Percentiles rank a stretch among this genome's conserved stretches.
Conservation (phyloP, 2,888 invertebrate species). For the Pemphredon lugubris region DNA sequence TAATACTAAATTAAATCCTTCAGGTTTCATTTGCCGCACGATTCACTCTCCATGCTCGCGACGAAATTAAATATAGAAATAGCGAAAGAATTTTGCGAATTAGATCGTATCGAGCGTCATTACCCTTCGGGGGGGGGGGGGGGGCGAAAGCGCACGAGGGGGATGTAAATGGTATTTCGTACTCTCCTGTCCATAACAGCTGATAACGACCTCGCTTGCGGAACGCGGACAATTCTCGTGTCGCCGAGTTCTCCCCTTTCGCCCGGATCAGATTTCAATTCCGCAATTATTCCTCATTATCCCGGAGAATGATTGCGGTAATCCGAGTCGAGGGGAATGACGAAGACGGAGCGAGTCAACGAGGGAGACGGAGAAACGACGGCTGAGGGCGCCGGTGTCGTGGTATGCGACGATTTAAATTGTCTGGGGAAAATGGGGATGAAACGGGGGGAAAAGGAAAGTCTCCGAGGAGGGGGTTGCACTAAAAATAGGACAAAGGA, state of each 20-base stretch:
- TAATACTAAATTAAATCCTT: too few species aligned
- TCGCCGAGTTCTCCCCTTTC: conserved; percentile 39
- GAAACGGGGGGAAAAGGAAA: conserved; percentile 8
- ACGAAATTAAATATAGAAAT: too few species aligned
- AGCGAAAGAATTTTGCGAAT: too few species aligned
- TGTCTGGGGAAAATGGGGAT: conserved; percentile 1
- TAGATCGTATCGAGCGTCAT: too few species aligned
- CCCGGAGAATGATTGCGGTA: conserved; percentile 51
- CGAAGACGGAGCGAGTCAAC: conserved; percentile 11
- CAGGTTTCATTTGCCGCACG: too few species aligned
- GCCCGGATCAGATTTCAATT: conserved; percentile 52
- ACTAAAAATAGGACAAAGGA: neutral
- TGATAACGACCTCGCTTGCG: conserved; percentile 15
- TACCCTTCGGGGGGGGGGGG: too few species aligned
- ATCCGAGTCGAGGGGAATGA: conserved; percentile 44
- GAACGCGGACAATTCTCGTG: conserved; percentile 14
- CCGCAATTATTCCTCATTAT: conserved; percentile 57
- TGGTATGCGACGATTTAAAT: conserved; percentile 18
- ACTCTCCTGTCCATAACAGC: conserved; percentile 18
- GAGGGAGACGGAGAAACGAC: conserved; percentile 3
- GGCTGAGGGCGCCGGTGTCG: neutral
- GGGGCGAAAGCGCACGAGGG: neutral
- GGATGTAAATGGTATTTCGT: neutral
- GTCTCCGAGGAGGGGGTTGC: neutral
- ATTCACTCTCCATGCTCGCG: too few species aligned